Percentiles rank a stretch among this genome's conserved stretches.
Evolutionary conservation across 2,797 vertebrate genomes (phyloP).

Genomic region (Sebastes hopkinsi): DNA sequence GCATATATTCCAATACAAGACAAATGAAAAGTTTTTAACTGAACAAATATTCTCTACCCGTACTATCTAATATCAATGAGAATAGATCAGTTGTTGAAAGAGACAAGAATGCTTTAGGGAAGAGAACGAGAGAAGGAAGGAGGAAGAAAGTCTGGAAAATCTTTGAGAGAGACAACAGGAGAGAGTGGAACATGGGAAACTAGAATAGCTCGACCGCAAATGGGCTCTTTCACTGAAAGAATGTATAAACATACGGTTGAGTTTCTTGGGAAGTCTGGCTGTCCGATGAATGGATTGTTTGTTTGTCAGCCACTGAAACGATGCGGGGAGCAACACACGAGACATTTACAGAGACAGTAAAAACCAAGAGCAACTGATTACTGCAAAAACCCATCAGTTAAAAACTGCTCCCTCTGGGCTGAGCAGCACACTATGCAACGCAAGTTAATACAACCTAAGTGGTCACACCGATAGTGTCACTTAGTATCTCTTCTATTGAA

Average conservation of each 20-base stretch:
- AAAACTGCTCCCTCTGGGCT: not conserved
- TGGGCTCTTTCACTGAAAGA: constrained; percentile 69
- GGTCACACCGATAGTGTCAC: not conserved
- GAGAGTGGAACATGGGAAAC: constrained; percentile 57
- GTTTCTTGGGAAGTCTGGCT: constrained; percentile 65
- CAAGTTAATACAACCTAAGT: not conserved
- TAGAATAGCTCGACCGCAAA: constrained; percentile 70
- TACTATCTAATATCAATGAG: not conserved
- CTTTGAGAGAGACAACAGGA: constrained; percentile 45
- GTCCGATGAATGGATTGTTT: constrained; percentile 66
- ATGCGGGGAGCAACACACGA: constrained; percentile 29
- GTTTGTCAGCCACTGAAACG: constrained; percentile 57
- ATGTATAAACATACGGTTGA: constrained; percentile 74
- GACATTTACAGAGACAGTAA: constrained; percentile 20
- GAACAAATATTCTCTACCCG: not conserved
- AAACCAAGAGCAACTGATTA: not conserved
- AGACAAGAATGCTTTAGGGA: not conserved
- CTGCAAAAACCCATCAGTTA: not conserved
- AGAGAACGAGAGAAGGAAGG: constrained; percentile 2
- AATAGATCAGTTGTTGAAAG: not conserved
- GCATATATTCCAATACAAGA: not conserved
- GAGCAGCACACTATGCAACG: not conserved
- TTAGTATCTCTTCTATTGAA: not conserved
- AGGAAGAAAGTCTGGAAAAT: constrained; percentile 40
- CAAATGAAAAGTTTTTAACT: not conserved